Evolutionary conservation across 1,140 invertebrate genomes (phyloP).

Genomic region (Sesamia nonagrioides): DNA sequence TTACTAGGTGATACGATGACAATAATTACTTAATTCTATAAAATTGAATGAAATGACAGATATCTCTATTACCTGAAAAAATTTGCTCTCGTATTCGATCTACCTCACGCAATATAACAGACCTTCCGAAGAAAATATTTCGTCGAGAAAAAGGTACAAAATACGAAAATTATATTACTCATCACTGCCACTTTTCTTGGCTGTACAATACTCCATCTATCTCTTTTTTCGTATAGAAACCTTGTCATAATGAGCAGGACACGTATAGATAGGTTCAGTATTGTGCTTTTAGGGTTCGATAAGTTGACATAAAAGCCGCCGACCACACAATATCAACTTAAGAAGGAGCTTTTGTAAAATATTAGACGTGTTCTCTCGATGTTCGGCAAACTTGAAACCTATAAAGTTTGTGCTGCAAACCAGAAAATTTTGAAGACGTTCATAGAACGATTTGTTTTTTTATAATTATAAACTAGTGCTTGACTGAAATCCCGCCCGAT

Average conservation of each 20-base stretch:
- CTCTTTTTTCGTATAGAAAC: slow-evolving; percentile 36
- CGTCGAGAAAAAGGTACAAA: background rate
- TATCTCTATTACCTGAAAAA: background rate
- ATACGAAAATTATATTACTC: slow-evolving; percentile 19
- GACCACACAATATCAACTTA: slow-evolving; percentile 24
- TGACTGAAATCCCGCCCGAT: too few relatives aligned
- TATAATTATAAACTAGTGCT: too few relatives aligned
- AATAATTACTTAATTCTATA: background rate
- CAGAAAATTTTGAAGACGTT: too few relatives aligned
- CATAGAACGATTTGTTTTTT: too few relatives aligned
- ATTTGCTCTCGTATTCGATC: background rate
- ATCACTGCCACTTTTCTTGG: background rate
- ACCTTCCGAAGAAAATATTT: slow-evolving; percentile 9
- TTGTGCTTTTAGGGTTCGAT: slow-evolving; percentile 22
- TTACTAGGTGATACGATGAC: too few relatives aligned
- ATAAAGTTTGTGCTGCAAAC: background rate
- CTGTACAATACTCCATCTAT: slow-evolving; percentile 15
- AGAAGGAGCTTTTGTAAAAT: slow-evolving; percentile 34
- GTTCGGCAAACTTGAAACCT: background rate
- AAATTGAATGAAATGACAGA: background rate
- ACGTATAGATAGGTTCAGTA: slow-evolving; percentile 32
- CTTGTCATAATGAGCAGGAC: slow-evolving; percentile 19
- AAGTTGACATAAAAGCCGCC: slow-evolving; percentile 35
- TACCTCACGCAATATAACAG: background rate
- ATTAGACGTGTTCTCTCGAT: background rate